These are phyloP conservation scores for Holothuria scabra DNA, from an alignment of 53 echinoderm and acorn worm species.

Conservation along the genomic window DNA sequence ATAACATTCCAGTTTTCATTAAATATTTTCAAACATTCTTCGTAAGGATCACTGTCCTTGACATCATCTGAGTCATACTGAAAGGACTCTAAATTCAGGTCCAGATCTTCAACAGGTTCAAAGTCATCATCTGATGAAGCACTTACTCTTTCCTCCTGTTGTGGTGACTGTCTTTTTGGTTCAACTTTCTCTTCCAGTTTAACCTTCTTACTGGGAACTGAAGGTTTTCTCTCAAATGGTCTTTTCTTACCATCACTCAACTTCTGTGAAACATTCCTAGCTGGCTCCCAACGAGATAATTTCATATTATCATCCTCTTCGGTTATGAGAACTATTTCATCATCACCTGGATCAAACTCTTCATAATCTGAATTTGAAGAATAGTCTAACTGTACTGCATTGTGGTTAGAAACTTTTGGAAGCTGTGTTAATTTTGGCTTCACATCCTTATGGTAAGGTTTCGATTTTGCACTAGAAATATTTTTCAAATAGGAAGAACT, in stretches of 20 bases:
- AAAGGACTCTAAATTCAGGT: slow-evolving; percentile 33
- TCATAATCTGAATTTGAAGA: too few relatives aligned
- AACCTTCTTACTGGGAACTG: not conserved
- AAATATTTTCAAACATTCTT: slow-evolving; percentile 90
- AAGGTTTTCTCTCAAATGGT: not conserved
- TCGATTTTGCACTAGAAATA: too few relatives aligned
- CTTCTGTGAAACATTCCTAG: not conserved
- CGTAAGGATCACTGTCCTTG: slow-evolving; percentile 75
- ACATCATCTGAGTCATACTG: slow-evolving; percentile 51
- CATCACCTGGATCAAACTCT: too few relatives aligned
- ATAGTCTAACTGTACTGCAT: too few relatives aligned
- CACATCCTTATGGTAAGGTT: too few relatives aligned
- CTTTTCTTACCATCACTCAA: not conserved
- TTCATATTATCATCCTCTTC: not conserved
- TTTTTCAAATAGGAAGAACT: too few relatives aligned
- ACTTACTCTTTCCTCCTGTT: too few relatives aligned
- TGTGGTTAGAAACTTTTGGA: too few relatives aligned
- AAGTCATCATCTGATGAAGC: slow-evolving; percentile 27
- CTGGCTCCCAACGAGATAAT: not conserved
- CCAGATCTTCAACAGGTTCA: slow-evolving; percentile 36
- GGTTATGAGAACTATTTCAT: not conserved
- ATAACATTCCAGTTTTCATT: slow-evolving; percentile 58
- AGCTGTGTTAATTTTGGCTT: too few relatives aligned
- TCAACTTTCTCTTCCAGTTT: not conserved
- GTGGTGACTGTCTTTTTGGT: too few relatives aligned